Conservation (phyloP, 2,797 vertebrate genomes). For the Enteromius viviparus region DNA sequence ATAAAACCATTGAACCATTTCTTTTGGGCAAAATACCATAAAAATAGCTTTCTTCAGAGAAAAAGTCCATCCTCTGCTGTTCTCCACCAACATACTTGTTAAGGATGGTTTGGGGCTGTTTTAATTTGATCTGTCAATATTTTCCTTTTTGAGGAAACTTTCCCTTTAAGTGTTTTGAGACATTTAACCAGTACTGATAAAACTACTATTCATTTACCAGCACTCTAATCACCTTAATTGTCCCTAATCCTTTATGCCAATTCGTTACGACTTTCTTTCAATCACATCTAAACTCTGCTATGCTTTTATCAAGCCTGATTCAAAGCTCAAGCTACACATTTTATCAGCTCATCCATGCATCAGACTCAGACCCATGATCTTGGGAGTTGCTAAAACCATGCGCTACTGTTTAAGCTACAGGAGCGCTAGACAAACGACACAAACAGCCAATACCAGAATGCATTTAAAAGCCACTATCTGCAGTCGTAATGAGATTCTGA, state of each 20-base stretch:
- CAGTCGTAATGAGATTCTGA: conserved; percentile 35
- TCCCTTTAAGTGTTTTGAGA: neutral
- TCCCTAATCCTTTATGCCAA: neutral
- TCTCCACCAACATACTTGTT: neutral
- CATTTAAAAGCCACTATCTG: conserved; percentile 13
- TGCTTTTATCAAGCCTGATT: neutral
- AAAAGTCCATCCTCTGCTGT: neutral
- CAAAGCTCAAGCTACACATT: neutral
- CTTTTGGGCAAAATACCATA: neutral
- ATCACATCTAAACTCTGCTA: neutral
- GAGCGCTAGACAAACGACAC: neutral
- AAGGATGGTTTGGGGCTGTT: neutral
- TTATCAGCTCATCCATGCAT: neutral
- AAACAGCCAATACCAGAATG: conserved; percentile 7
- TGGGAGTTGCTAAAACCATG: neutral
- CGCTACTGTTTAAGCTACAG: neutral
- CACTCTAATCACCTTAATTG: neutral
- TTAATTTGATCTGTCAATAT: neutral
- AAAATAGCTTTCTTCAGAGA: neutral
- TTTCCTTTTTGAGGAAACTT: neutral
- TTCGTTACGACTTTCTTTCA: neutral
- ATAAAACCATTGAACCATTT: too few relatives aligned
- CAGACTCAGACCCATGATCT: neutral
- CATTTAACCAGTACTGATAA: neutral
- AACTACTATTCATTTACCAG: neutral